Evolutionary conservation across 2,888 invertebrate species (phyloP).

Genomic region (Girardia tigrina): DNA sequence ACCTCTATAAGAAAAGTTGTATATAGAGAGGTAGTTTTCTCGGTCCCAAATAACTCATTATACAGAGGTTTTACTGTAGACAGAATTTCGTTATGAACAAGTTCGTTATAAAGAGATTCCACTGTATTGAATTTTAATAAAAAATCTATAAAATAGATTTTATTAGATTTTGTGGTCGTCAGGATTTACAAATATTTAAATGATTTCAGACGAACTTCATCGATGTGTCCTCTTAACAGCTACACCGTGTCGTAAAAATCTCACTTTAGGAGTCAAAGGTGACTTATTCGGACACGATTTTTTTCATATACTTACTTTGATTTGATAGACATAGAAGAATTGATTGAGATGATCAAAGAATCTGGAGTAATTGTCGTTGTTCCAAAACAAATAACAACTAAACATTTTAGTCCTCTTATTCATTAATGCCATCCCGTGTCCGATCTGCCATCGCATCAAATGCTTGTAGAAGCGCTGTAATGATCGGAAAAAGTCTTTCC

Average conservation of each 20-base stretch:
- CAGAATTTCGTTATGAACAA: too few relatives aligned
- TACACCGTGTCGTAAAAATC: neutral
- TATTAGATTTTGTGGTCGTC: too few relatives aligned
- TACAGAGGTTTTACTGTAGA: too few relatives aligned
- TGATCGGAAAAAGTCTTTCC: neutral
- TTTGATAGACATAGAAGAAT: neutral
- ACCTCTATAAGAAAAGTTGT: too few relatives aligned
- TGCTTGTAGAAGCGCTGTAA: constrained; percentile 8
- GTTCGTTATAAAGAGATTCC: too few relatives aligned
- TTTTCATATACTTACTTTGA: neutral
- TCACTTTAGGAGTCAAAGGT: neutral
- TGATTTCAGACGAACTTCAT: too few relatives aligned
- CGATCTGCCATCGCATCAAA: neutral
- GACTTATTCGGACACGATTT: neutral
- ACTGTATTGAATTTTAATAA: too few relatives aligned
- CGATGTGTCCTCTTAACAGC: neutral
- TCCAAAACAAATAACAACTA: neutral
- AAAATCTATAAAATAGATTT: too few relatives aligned
- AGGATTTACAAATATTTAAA: too few relatives aligned
- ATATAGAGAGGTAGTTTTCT: too few relatives aligned
- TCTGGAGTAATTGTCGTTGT: neutral
- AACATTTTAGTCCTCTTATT: neutral
- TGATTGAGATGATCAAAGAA: neutral
- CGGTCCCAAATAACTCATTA: too few relatives aligned
- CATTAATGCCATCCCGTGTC: neutral